phyloP scores from a whole-genome alignment of 2,113 vertebrate genomes.

The Dipodomys spectabilis region DNA sequence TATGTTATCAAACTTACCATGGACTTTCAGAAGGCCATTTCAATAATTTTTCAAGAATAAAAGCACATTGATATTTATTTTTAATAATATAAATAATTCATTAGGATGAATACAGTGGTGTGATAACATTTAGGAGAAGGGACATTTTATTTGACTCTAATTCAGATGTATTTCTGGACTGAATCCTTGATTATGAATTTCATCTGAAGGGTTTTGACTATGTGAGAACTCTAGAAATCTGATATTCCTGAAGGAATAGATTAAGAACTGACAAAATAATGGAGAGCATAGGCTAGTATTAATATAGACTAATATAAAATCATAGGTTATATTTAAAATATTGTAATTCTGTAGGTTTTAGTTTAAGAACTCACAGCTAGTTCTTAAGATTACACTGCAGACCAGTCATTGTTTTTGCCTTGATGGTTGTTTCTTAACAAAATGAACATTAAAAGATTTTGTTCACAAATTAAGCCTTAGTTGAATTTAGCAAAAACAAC shows the following conservation, averaged over 20 bases:
- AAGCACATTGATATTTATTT: conserved; percentile 51
- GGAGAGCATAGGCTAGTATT: conserved; percentile 26
- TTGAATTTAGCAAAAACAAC: conserved; percentile 48
- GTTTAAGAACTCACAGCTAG: conserved; percentile 70
- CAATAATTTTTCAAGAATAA: conserved; percentile 55
- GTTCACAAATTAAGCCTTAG: conserved; percentile 74
- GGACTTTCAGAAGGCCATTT: conserved; percentile 66
- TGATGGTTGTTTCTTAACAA: conserved; percentile 83
- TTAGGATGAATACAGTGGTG: conserved; percentile 46
- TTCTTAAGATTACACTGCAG: not conserved
- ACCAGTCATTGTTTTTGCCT: conserved; percentile 82
- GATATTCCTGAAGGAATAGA: not conserved
- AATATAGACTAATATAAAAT: conserved; percentile 42
- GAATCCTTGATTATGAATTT: conserved; percentile 63
- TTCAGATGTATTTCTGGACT: conserved; percentile 52
- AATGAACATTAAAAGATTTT: conserved; percentile 86
- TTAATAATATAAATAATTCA: conserved; percentile 62
- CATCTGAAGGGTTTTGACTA: conserved; percentile 54
- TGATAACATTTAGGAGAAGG: conserved; percentile 41
- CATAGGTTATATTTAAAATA: conserved; percentile 36
- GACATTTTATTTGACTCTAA: conserved; percentile 62
- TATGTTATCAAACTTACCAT: conserved; percentile 57
- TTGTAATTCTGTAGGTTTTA: conserved; percentile 51
- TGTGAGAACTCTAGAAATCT: conserved; percentile 53
- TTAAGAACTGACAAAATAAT: conserved; percentile 63